Evolutionary conservation across 2,113 vertebrate genomes (phyloP), one percentile per base, ranked within the genome.

Genomic region (Apteryx mantelli): DNA sequence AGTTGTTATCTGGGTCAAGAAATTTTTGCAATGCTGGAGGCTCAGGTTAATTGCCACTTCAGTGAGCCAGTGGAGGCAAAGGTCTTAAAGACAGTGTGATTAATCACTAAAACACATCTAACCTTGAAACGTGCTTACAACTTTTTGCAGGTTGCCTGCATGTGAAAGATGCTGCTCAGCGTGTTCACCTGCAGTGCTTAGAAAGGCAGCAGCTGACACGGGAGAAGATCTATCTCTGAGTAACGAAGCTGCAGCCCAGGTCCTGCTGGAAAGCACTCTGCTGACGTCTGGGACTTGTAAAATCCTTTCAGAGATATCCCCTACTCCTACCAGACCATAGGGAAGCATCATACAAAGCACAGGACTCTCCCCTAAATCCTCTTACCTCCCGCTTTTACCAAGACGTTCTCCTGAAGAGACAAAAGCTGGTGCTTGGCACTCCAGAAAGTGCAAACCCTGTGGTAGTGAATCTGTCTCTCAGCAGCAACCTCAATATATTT

Each of bases 41-140:
- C 44, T 85, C 42, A 20, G 75, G 88, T 81, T 88, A 77, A 91
- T 91, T 38, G 77, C 78, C 53, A 26, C 46, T 71, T 73, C 64
- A 56, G 40, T 15, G 50, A 88, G 88, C 58, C 18, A 22, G 64
- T 6, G 38, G 38, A 71, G 75, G 58, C 84, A 85, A 88, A 77
- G 70, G 75, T 66, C 80, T 63, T 40, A 38, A 38, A 73, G 84
- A 26, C 38, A 61, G 58, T 2, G 26, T 44, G 32, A 93, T 73
- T 56, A 77, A 82, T 91, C 75, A 79, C 11, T 26, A 36, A 66
- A 56, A 48, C 56, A 28, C 55, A 19, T 21, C 79, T 69, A 58
- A 91, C 83, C 88, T 81, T 91, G 91, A 44, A 73, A 42, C 2
- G 60, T 73, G 40, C 18, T 36, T 13, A 58, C 52, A 60, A 82